Base-by-base conservation (phyloP, 2,888 invertebrate species). In the Epirrhoe alternata region DNA sequence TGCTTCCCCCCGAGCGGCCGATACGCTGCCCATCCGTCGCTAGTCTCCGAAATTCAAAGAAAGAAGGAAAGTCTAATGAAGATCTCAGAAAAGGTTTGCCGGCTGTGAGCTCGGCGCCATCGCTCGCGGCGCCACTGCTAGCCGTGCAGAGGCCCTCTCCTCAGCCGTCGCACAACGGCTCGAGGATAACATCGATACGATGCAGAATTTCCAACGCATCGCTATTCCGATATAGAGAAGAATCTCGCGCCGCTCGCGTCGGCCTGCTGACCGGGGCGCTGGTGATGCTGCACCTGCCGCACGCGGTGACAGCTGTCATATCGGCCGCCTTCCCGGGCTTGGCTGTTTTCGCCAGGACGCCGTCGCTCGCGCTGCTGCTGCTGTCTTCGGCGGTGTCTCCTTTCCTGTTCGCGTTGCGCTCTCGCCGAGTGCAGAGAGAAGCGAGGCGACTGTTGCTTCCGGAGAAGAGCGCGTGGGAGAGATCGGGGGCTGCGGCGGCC, bases 241-340 rank as follows among this genome's bases (percentile, higher is more conserved):
- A 98, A 89, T 97, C 97, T 74, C 95, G 97, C 72, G 97, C 98
- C 1, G 98, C 97, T 7, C 96, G 97, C 73, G 97, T 98, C 59
- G 92, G 92, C 58, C 82, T 92, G 42, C 77, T 92, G 69, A 92
- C 92, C 51, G 97, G 97, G 80, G 95, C 96, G 55, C 86, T 97
- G 70, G 97, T 97, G 70, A 95, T 97, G 81, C 94, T 96, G 45
- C 96, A 97, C 56, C 95, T 97, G 71, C 95, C 96, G 33, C 96
- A 97, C 70, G 94, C 89, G 53, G 86, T 86, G 66, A 77, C 78
- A 12, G 86, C 86, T 7, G 85, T 89, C 38, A 72, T 90, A 12
- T 84, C 87, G 2, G 89, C 91, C 1, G 86, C 94, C 4, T 93
- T 94, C 71, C 89, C 94, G 33, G 95, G 94, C 59, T 79, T 93